Conservation (phyloP, 2,797 vertebrate species). For the Onychomys arenicola region DNA sequence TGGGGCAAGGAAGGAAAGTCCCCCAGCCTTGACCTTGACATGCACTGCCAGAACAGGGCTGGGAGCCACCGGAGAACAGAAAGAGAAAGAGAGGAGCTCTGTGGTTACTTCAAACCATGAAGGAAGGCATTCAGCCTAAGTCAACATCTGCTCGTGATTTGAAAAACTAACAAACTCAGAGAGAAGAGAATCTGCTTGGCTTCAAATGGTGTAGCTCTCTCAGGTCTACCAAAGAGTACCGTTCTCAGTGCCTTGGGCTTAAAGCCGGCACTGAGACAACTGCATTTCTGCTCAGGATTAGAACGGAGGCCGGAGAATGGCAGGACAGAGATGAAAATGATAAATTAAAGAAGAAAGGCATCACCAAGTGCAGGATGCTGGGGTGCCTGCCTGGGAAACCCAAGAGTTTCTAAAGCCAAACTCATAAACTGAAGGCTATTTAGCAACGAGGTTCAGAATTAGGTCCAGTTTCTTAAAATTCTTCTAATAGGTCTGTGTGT, state of each 20-base stretch:
- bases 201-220: not conserved
- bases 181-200: not conserved
- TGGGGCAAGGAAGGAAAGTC: not conserved
- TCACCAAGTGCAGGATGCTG: not conserved
- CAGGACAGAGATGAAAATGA: not conserved
- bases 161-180: constrained; percentile 38
- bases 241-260: not conserved
- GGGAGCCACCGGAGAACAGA: not conserved
- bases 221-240: not conserved
- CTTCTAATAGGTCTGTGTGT: not conserved
- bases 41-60: not conserved
- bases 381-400: not conserved
- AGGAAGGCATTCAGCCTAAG: not conserved
- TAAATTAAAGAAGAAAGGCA: not conserved
- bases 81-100: not conserved
- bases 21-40: not conserved
- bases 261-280: not conserved
- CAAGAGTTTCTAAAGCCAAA: constrained; percentile 45
- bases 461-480: not conserved
- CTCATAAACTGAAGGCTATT: not conserved
- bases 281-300: not conserved
- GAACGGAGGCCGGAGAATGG: not conserved
- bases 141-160: constrained; percentile 28
- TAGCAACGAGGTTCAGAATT: not conserved
- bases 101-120: not conserved